Evolutionary conservation across 1,140 invertebrate genomes (phyloP), one percentile per base, ranked within the genome.

Genomic region (Drosophila kepulauana): DNA sequence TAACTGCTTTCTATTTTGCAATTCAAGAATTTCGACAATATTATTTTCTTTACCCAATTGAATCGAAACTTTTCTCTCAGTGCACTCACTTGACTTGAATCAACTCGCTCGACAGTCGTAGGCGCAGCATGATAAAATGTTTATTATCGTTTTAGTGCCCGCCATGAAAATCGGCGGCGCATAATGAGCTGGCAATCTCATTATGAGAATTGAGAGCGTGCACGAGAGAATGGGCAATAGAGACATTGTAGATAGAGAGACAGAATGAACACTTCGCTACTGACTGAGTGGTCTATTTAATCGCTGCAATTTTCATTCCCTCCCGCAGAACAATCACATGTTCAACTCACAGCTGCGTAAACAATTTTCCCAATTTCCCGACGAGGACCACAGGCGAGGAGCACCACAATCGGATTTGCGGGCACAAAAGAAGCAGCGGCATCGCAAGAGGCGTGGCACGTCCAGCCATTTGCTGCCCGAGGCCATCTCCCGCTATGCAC

Each of bases 401-500:
- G 11, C 51, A 38, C 52, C 85, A 25, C 84, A 89, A 85, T 57
- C 81, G 59, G 82, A 75, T 65, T 68, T 78, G 67, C 49, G 61
- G 5, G 33, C 49, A 7, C 61, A 66, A 2, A 41, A 57, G 7
- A 56, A 59, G 7, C 35, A 38, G 35, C 2, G 35, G 3, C 6
- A 10, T 11, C 43, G 74, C 1, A 45, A 48, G 11, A 75, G 25
- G 52, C 81, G 63, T 56, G 85, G 35, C 64, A 74, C 76, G 13
- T 4, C 43, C n/a, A 56, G 61, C 63, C 73, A 80, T 30, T 68
- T 84, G 33, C 66, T 78, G 46, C 71, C 81, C 48, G 85, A 88
- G 45, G 71, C 94, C 1, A 93, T 95, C 1, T 96, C 96, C 1
- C 94, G 94, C 52, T 97, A 95, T 82, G 95, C 96, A 0, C 95